These are phyloP conservation scores for Trematomus loennbergii DNA, from an alignment of 2,113 vertebrate genomes.

Conservation along the genomic window DNA sequence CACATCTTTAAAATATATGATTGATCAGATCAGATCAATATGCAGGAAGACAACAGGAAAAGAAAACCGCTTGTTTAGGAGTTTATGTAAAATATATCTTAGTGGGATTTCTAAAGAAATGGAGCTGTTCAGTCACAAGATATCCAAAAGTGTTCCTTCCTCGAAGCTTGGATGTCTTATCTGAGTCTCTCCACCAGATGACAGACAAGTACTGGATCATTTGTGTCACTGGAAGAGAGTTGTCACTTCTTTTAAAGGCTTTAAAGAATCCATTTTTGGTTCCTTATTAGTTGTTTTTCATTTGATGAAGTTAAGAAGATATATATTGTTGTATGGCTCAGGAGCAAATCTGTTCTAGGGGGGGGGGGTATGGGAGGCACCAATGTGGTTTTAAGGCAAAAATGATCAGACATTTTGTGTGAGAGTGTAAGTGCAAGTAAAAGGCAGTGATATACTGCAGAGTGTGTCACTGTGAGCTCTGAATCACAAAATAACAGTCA, in stretches of 20 bases:
- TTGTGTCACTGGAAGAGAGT: background rate
- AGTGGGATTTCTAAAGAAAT: slow-evolving; percentile 45
- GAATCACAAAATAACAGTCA: slow-evolving; percentile 62
- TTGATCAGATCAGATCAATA: slow-evolving; percentile 21
- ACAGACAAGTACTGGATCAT: slow-evolving; percentile 47
- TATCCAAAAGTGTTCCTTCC: background rate
- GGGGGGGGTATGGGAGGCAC: slow-evolving; percentile 72
- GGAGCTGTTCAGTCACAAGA: slow-evolving; percentile 36
- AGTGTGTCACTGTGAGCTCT: slow-evolving; percentile 52
- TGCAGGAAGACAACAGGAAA: slow-evolving; percentile 15
- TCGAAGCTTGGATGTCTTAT: slow-evolving; percentile 40
- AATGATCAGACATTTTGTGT: slow-evolving; percentile 37
- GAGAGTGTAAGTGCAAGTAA: slow-evolving; percentile 47
- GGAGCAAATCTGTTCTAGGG: slow-evolving; percentile 31
- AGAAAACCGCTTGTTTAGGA: slow-evolving; percentile 49
- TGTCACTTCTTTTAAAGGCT: slow-evolving; percentile 12
- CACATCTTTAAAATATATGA: slow-evolving; percentile 62
- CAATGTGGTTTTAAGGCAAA: slow-evolving; percentile 80
- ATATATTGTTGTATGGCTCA: slow-evolving; percentile 12
- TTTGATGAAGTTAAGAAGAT: slow-evolving; percentile 31
- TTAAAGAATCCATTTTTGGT: slow-evolving; percentile 12
- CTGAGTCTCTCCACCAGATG: slow-evolving; percentile 67
- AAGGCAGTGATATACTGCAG: slow-evolving; percentile 42
- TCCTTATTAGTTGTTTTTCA: slow-evolving; percentile 6
- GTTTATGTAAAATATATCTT: slow-evolving; percentile 51